Base-by-base conservation (phyloP, 2,113 vertebrate species). In the Vulpes vulpes region DNA sequence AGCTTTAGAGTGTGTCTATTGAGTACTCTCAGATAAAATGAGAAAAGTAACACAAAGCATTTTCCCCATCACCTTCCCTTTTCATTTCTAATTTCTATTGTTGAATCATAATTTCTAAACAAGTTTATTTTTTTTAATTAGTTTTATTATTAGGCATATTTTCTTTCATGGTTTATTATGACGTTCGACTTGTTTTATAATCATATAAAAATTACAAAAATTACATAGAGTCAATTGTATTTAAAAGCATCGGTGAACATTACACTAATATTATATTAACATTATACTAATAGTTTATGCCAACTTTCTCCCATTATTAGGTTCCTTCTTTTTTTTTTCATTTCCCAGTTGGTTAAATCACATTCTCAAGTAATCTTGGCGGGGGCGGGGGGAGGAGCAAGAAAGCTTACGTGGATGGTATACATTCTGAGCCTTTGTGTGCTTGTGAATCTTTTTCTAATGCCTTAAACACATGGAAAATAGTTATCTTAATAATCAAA, bases 161-260 rank as follows among this genome's bases (percentile, higher is more conserved):
- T 93, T 76, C 8, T 59, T 55, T 79, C 27, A 38, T 20, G 2
- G 12, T 69, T 79, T 95, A 89, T 93, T 57, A 60, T 25, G 35
- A 81, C 8, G 60, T 94, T 76, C 91, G 22, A 94, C 30, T 74
- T 90, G 17, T 79, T 93, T 86, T 85, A 65, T 80, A 78, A 78
- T 2, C 11, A 79, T 22, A 20, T 15, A n/a, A 43, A 43, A 43
- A 43, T 43, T 86, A n/a, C 30, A 80, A 59, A 86, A 86, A 85
- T 76, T 69, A 38, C 62, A 35, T 35, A 73, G 23, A 79, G 2
- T 59, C 6, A 51, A 17, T 85, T 0, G 2, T 59, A 80, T 65
- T 88, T 92, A 35, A 83, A 49, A 84, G 2, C 22, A 91, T 49
- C 22, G 59, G 49, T 49, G 12, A 86, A 65, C 53, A 65, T 22